These are phyloP conservation scores for Arion vulgaris DNA, from an alignment of 1,140 invertebrate genomes.

Conservation along the genomic window DNA sequence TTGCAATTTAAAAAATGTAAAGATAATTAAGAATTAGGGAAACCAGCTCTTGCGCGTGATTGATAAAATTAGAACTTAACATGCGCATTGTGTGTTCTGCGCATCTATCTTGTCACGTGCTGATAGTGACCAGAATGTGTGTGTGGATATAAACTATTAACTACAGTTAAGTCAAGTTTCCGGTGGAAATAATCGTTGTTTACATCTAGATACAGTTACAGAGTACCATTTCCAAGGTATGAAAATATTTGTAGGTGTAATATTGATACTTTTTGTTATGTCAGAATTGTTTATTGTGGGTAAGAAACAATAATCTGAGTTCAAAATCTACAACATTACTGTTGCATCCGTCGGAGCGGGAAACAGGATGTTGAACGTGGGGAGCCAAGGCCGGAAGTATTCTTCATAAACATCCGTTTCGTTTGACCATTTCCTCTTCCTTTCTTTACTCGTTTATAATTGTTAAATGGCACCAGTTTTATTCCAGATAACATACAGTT, in stretches of 20 bases:
- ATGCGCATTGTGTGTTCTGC: not conserved
- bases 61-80: not conserved
- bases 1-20: too few relatives aligned
- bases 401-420: constrained; percentile 62
- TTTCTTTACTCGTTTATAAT: constrained; percentile 7
- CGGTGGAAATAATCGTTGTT: not conserved
- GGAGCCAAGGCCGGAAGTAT: constrained; percentile 67
- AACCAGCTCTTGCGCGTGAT: not conserved
- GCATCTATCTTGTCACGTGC: not conserved
- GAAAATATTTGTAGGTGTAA: not conserved
- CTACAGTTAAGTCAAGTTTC: not conserved
- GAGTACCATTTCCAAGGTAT: not conserved
- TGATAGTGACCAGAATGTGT: not conserved
- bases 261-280: not conserved
- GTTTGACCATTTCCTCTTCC: constrained; percentile 69
- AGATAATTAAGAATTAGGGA: too few relatives aligned
- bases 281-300: not conserved
- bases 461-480: not conserved
- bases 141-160: not conserved
- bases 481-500: constrained; percentile 2
- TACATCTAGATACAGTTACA: not conserved
- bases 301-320: not conserved
- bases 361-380: constrained; percentile 69
- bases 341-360: not conserved
- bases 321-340: not conserved